Evolutionary conservation across 2,113 vertebrate genomes (phyloP), one percentile per base, ranked within the genome.

Genomic region (Cyprinus carpio): DNA sequence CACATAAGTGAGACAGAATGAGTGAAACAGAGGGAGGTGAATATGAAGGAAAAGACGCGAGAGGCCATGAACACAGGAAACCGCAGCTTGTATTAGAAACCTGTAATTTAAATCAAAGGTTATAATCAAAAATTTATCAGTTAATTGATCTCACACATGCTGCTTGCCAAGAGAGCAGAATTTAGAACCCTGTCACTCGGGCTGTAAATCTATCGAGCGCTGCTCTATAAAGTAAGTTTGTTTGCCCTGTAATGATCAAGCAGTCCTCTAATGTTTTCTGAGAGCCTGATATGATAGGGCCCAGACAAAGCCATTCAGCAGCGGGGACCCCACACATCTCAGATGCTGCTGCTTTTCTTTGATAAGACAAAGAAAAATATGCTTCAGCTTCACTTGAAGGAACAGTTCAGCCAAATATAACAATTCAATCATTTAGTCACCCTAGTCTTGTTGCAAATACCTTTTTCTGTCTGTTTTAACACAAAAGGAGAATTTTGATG

Each of bases 101-200:
- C 83, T 86, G 80, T 85, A 78, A 88, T 83, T 88, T 84, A 88
- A 90, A 94, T 91, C 46, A 87, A 88, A 91, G 84, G 87, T 79
- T 62, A 89, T 93, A 75, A 93, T 94, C 90, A 94, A 93, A 91
- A 92, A 94, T 92, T 90, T 92, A 95, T 91, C 87, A 90, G 91
- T 89, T 92, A 92, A 94, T 93, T 93, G 93, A 93, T 94, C 87
- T 92, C 80, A 58, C 76, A 83, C 89, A 87, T 86, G 82, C 23
- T 58, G 81, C 89, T 92, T 89, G 85, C 89, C 65, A 88, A 86
- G 87, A 89, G 71, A 60, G 76, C 77, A 65, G n/a, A n/a, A 90
- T 89, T 92, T 79, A 72, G 84, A 87, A 82, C 72, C 65, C 71
- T 43, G 87, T 87, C 71, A 31, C 49, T 62, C 27, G 29, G 27